A percentile compares a stretch with the other conserved stretches of the same genome.
Evolutionary conservation across 2,797 vertebrate species (phyloP).

Genomic region (Hapalemur alaotrensis): DNA sequence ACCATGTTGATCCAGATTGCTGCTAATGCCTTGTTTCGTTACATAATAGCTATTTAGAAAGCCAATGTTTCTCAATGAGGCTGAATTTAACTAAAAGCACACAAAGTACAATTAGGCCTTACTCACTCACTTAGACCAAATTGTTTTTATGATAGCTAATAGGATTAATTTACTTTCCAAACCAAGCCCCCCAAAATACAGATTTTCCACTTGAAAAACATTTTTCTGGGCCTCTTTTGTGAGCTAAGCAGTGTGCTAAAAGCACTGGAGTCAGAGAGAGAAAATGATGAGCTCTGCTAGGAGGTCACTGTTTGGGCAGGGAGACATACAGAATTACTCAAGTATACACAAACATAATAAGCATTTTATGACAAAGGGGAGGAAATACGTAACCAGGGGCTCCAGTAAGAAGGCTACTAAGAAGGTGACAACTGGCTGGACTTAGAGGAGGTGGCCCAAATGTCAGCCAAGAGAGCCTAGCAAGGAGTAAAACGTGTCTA

Average conservation of each 20-base stretch:
- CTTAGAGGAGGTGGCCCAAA: neutral
- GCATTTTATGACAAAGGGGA: neutral
- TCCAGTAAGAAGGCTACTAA: neutral
- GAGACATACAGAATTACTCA: neutral
- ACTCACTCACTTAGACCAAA: neutral
- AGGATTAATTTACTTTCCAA: neutral
- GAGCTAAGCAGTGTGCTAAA: neutral
- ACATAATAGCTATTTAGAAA: constrained; percentile 41
- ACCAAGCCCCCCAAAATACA: neutral
- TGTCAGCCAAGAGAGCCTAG: neutral
- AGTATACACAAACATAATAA: neutral
- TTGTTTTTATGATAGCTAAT: constrained; percentile 1
- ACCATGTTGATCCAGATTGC: neutral
- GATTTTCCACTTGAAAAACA: neutral
- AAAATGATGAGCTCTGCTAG: neutral
- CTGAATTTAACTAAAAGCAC: constrained; percentile 9
- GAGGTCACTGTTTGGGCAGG: neutral
- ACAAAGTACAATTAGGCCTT: constrained; percentile 6
- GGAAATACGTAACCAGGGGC: too few species aligned
- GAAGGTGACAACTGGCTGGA: neutral
- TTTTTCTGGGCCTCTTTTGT: neutral
- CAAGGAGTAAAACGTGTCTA: neutral
- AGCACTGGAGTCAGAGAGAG: neutral
- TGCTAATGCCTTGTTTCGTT: constrained; percentile 8
- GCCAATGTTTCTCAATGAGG: constrained; percentile 31